Conservation (phyloP, 2,113 vertebrate genomes). For the Platycercus adscitus region DNA sequence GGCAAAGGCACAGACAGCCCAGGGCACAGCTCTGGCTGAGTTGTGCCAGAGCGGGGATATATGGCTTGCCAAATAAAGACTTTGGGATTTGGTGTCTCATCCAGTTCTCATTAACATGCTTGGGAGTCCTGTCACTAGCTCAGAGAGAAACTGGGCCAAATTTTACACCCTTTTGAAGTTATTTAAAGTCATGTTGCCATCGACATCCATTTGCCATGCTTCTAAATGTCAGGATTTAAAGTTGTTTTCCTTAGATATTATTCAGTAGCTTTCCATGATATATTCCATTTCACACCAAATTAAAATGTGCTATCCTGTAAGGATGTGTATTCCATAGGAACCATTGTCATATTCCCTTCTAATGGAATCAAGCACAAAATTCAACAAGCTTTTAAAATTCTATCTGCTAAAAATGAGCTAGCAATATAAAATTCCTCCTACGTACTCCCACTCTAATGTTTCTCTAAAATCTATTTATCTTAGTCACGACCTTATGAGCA, state of each 20-base stretch:
- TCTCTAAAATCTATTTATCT: conserved; percentile 74
- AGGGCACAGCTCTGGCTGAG: neutral
- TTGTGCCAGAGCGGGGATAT: neutral
- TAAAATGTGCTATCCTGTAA: neutral
- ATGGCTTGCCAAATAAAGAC: neutral
- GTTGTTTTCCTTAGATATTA: neutral
- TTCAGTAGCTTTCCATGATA: neutral
- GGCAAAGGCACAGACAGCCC: neutral
- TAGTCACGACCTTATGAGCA: conserved; percentile 73
- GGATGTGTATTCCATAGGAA: neutral
- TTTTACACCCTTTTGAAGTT: conserved; percentile 20
- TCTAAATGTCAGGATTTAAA: conserved; percentile 34
- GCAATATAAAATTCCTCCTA: conserved; percentile 75
- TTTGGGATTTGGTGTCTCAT: neutral
- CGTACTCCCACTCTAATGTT: conserved; percentile 68
- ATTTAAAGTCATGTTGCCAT: conserved; percentile 8
- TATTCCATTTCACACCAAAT: neutral
- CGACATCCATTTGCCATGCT: neutral
- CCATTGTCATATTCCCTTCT: conserved; percentile 34
- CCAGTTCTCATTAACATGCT: neutral
- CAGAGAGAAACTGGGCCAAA: conserved; percentile 22
- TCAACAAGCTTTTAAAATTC: conserved; percentile 55
- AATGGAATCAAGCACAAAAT: conserved; percentile 55
- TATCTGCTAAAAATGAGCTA: conserved; percentile 60
- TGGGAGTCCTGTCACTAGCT: neutral